These are phyloP conservation scores for Pogonognathellus flavescens DNA, from an alignment of 1,140 invertebrate genomes.

Conservation along the genomic window DNA sequence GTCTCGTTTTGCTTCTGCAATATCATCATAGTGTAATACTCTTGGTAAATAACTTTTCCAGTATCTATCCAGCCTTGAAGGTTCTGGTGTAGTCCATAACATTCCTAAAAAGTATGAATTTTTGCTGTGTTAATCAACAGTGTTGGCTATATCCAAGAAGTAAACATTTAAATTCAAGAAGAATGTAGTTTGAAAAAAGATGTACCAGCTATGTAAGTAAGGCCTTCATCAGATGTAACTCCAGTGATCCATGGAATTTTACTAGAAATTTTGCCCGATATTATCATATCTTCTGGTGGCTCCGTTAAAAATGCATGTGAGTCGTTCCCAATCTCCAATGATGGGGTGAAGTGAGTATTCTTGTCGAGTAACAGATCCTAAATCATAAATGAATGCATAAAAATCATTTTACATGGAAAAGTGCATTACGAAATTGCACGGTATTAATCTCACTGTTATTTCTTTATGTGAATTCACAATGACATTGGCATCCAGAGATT, in stretches of 20 bases:
- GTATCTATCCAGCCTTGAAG: background rate
- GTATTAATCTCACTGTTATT: slow-evolving; percentile 60
- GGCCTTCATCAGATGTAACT: slow-evolving; percentile 53
- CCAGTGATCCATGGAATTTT: slow-evolving; percentile 56
- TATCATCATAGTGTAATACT: slow-evolving; percentile 20
- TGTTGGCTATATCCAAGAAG: background rate
- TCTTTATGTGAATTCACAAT: slow-evolving; percentile 41
- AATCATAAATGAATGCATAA: background rate
- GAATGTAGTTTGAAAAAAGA: background rate
- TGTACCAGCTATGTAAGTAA: slow-evolving; percentile 17
- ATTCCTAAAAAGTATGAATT: no score
- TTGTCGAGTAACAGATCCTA: slow-evolving; percentile 9
- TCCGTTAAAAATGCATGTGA: slow-evolving; percentile 30
- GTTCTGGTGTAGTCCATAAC: background rate
- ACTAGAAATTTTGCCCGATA: slow-evolving; percentile 14
- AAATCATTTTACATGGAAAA: background rate
- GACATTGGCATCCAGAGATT: slow-evolving; percentile 15
- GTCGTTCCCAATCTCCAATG: slow-evolving; percentile 41
- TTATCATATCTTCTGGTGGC: background rate
- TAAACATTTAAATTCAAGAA: background rate
- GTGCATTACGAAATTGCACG: background rate
- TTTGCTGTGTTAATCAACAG: no score
- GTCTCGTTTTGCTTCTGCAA: background rate
- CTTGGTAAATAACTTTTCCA: background rate
- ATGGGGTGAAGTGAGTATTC: slow-evolving; percentile 43